Evolutionary conservation across 2,888 invertebrate species (phyloP), one percentile per base, ranked within the genome.

Genomic region (Andrena marginata): DNA sequence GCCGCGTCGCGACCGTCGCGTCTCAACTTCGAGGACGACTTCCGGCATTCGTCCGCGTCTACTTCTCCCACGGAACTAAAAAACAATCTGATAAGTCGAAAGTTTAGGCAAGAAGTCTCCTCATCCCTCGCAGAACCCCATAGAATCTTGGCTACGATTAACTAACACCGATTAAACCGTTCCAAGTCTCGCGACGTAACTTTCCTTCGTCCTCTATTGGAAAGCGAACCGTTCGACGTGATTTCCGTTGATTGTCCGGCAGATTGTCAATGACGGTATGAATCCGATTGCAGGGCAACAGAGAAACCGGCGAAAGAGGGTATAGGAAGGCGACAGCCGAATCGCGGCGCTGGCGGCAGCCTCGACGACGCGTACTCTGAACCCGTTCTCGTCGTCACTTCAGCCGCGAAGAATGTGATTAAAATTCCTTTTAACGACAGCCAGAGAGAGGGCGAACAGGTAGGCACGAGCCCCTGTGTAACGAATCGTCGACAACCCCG

Each of bases 361-460:
- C 65, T 70, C 64, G 59, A 51, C 67, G 59, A 51, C 85, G 77
- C 56, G 77, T 65, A 75, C 77, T 26, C 51, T 20, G 64, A 82
- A 82, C 71, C 80, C 56, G 84, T 84, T 85, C 89, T 89, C 87
- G 84, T 85, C 90, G 90, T 88, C 90, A 90, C 90, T 89, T 87
- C 80, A 87, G 83, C 87, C 86, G 82, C 82, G 85, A 89, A 90
- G 90, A 91, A 91, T 90, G 90, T 91, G 90, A 91, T 89, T 91
- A 90, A 91, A 90, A 90, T 90, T 91, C 89, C 90, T 91, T 91
- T 91, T 90, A 90, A 86, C 90, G 87, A 90, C 85, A 59, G 29
- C 35, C 35, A 60, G 35, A 29, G 16, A 10, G 29, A 20, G 42
- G 29, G 74, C 23, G 67, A 54, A 48, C 35, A 62, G 51, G 42